Percentiles rank a stretch among this genome's conserved stretches.
Conservation (phyloP, 1,140 invertebrate species). For the Cherax destructor region DNA sequence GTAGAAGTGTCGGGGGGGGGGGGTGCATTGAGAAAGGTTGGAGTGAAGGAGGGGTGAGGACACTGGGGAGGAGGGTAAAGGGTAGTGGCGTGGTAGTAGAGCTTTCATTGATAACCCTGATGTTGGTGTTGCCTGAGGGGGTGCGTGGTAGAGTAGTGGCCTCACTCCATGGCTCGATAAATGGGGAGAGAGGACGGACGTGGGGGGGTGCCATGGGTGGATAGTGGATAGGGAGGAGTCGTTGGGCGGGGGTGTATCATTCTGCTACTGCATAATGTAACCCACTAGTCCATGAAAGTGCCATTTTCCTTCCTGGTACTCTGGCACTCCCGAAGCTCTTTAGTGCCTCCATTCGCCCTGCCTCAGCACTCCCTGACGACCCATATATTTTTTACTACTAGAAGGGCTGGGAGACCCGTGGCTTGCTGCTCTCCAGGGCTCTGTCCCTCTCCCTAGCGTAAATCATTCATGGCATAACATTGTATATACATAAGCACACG, state of each 20-base stretch:
- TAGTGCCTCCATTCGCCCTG: neutral
- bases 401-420: neutral
- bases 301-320: neutral
- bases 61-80: neutral
- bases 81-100: neutral
- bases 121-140: too few relatives aligned
- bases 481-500: too few relatives aligned
- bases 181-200: neutral
- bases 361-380: neutral
- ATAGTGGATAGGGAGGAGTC: neutral
- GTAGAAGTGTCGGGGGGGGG: neutral
- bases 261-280: neutral
- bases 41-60: neutral
- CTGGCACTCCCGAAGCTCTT: neutral
- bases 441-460: neutral
- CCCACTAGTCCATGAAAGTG: neutral
- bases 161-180: neutral
- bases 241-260: neutral
- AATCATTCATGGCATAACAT: too few relatives aligned
- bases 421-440: neutral
- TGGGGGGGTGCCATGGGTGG: neutral
- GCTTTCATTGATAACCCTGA: too few relatives aligned
- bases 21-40: neutral
- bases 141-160: neutral
- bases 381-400: too few relatives aligned